A percentile compares a stretch with the other conserved stretches of the same genome.
phyloP scores from a whole-genome alignment of 2,888 invertebrate species.

The Andrena bucephala region DNA sequence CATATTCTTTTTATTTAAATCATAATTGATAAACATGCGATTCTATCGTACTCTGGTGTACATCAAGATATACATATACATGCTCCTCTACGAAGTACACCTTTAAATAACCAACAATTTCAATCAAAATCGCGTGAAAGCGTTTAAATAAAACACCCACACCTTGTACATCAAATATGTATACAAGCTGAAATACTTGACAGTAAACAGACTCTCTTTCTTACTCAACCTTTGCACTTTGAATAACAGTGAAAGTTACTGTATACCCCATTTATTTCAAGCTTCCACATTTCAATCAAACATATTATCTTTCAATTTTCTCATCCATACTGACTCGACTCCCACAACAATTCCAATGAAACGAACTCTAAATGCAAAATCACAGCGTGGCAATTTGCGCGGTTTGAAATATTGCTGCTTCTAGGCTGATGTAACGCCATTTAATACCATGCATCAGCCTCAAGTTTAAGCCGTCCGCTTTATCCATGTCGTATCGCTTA shows the following conservation, averaged over 20 bases:
- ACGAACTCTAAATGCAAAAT: neutral
- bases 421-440: neutral
- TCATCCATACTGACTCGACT: neutral
- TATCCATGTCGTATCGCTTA: slow-evolving; percentile 6
- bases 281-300: neutral
- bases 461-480: neutral
- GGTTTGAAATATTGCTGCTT: neutral
- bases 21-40: no score
- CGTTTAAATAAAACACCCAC: no score
- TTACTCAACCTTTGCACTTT: neutral
- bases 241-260: neutral
- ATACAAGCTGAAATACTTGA: no score
- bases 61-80: no score
- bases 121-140: no score
- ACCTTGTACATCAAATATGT: no score
- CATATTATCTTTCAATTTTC: neutral
- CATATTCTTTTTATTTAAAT: no score
- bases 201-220: no score
- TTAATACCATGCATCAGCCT: neutral
- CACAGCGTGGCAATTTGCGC: neutral
- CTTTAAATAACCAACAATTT: neutral
- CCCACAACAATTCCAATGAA: neutral
- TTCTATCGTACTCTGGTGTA: no score
- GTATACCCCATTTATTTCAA: neutral
- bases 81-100: neutral